phyloP scores from a whole-genome alignment of 2,888 invertebrate genomes.

The Linnaemya vulpina region DNA sequence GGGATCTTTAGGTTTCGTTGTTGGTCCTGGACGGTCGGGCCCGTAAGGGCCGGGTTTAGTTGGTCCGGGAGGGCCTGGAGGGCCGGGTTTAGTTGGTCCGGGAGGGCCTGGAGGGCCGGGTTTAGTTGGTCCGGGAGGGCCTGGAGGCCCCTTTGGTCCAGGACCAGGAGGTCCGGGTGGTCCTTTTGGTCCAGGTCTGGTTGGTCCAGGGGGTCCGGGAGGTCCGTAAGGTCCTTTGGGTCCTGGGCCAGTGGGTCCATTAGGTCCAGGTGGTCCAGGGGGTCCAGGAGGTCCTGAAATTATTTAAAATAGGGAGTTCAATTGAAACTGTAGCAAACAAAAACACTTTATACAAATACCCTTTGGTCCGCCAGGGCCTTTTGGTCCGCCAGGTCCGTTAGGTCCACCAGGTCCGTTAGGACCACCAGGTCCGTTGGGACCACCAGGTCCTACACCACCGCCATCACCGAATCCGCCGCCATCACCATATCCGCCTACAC shows the following conservation, averaged over 20 bases:
- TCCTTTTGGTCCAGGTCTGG: conserved; percentile 80
- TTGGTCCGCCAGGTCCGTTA: conserved; percentile 77
- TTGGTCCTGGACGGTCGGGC: conserved; percentile 71
- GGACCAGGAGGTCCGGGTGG: conserved; percentile 76
- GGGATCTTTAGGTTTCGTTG: conserved; percentile 77
- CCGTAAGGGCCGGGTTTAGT: conserved; percentile 76
- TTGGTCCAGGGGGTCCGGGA: conserved; percentile 72
- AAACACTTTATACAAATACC: conserved; percentile 66
- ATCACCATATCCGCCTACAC: conserved; percentile 78
- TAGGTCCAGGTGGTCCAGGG: conserved; percentile 75
- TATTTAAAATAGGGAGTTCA: not conserved
- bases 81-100: conserved; percentile 75
- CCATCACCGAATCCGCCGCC: conserved; percentile 77
- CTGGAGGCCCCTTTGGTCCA: conserved; percentile 75
- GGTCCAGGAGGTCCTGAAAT: conserved; percentile 81
- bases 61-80: conserved; percentile 74
- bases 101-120: conserved; percentile 80
- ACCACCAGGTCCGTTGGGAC: conserved; percentile 79
- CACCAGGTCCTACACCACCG: conserved; percentile 80
- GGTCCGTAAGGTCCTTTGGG: conserved; percentile 77
- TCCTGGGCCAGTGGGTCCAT: conserved; percentile 78
- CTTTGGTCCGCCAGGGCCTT: conserved; percentile 78
- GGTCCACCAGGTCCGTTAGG: conserved; percentile 77
- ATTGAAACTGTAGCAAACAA: not conserved
- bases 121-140: conserved; percentile 74